A percentile compares a stretch with the other conserved stretches of the same genome.
Evolutionary conservation across 2,888 invertebrate genomes (phyloP).

Genomic region (Drosophila colorata): DNA sequence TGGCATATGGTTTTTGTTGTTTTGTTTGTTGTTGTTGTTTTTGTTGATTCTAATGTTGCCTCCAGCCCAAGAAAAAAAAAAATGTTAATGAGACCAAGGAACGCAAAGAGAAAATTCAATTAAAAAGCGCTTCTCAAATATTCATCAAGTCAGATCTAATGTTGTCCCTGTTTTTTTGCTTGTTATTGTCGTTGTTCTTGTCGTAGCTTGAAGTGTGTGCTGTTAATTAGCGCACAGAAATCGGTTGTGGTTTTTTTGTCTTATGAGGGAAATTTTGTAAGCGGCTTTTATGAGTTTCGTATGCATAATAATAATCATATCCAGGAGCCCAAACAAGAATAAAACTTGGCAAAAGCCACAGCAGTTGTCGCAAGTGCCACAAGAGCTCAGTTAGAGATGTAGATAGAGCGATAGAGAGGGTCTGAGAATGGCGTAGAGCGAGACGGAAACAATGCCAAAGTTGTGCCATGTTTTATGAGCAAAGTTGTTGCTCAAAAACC

Average conservation of each 20-base stretch:
- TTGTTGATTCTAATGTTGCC: background rate
- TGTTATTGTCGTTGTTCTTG: conserved; percentile 1
- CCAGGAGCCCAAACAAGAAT: conserved; percentile 45
- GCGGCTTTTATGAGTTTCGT: conserved; percentile 46
- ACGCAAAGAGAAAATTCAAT: conserved; percentile 65
- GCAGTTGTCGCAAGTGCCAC: conserved; percentile 47
- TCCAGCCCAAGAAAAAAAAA: conserved; percentile 23
- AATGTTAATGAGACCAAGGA: conserved; percentile 49
- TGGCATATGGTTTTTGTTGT: conserved; percentile 56
- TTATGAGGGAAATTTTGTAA: conserved; percentile 23
- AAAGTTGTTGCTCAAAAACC: conserved; percentile 74
- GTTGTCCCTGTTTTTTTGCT: conserved; percentile 20
- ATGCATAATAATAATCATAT: conserved; percentile 73
- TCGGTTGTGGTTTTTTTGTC: conserved; percentile 62
- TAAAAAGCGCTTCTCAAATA: conserved; percentile 77
- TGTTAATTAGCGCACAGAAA: conserved; percentile 68
- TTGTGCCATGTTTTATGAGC: conserved; percentile 63
- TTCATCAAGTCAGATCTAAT: conserved; percentile 65
- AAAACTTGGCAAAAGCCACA: conserved; percentile 59
- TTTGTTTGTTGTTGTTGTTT: conserved; percentile 31
- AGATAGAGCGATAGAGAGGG: background rate
- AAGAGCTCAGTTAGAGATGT: conserved; percentile 17
- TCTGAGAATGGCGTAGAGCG: background rate
- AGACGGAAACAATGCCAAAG: conserved; percentile 36
- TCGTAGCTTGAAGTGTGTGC: conserved; percentile 25